Percentiles rank a stretch among this genome's conserved stretches.
phyloP scores from a whole-genome alignment of 2,797 vertebrate genomes.

The Protonibea diacanthus region DNA sequence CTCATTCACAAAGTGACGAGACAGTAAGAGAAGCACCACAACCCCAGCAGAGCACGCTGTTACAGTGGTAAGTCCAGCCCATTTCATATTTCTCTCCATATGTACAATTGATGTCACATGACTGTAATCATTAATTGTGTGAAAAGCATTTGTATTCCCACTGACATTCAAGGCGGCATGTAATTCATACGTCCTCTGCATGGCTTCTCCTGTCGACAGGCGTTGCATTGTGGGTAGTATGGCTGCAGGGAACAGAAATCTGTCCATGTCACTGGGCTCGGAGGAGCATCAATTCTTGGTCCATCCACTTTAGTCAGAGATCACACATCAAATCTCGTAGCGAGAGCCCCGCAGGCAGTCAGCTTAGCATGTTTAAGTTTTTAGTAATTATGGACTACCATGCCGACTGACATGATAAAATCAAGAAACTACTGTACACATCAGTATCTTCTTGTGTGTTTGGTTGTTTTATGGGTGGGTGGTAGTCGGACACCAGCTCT shows the following conservation, averaged over 20 bases:
- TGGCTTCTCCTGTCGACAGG: conserved; percentile 77
- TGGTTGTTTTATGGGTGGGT: conserved; percentile 79
- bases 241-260: conserved; percentile 80
- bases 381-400: conserved; percentile 84
- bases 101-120: conserved; percentile 77
- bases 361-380: conserved; percentile 86
- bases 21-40: conserved; percentile 67
- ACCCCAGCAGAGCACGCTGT: conserved; percentile 75
- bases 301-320: conserved; percentile 81
- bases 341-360: conserved; percentile 60
- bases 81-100: conserved; percentile 58
- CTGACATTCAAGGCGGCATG: conserved; percentile 75
- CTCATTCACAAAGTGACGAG: conserved; percentile 67
- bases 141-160: conserved; percentile 79
- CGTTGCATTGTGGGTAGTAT: conserved; percentile 85
- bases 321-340: conserved; percentile 75
- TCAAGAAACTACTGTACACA: conserved; percentile 76
- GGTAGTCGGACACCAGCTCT: conserved; percentile 84
- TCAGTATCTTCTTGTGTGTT: conserved; percentile 67
- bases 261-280: conserved; percentile 83
- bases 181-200: conserved; percentile 80
- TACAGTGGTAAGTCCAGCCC: conserved; percentile 82
- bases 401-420: conserved; percentile 82
- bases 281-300: conserved; percentile 85
- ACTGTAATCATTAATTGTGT: conserved; percentile 82